Percentiles rank a stretch among this genome's conserved stretches.
phyloP scores from a whole-genome alignment of 2,797 vertebrate genomes.

The Mycteria americana region DNA sequence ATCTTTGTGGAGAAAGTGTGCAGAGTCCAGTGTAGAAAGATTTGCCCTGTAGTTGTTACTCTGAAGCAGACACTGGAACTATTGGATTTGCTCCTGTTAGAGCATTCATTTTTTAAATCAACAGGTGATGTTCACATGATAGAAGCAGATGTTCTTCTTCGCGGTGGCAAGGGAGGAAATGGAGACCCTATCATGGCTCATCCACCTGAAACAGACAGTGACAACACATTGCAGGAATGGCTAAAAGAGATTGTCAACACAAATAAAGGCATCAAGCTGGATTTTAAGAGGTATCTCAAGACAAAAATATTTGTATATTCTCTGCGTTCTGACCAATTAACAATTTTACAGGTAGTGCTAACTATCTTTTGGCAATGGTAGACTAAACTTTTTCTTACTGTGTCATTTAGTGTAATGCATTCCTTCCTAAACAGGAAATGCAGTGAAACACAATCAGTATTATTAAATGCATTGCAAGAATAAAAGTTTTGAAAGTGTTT shows the following conservation, averaged over 20 bases:
- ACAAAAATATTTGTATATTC: neutral
- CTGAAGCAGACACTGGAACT: neutral
- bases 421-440: neutral
- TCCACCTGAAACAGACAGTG: constrained; percentile 86
- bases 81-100: neutral
- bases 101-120: neutral
- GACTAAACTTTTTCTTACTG: neutral
- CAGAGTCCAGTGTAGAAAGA: neutral
- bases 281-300: constrained; percentile 89
- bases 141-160: constrained; percentile 88
- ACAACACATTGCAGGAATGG: constrained; percentile 88
- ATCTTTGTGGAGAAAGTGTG: neutral
- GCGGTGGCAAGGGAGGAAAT: constrained; percentile 63
- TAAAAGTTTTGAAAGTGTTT: neutral
- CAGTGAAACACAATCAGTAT: too few species aligned
- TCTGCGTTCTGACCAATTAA: neutral
- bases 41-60: neutral
- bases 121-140: constrained; percentile 88
- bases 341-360: neutral
- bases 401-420: neutral
- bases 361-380: neutral
- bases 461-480: neutral
- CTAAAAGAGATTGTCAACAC: constrained; percentile 74
- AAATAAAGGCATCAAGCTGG: constrained; percentile 90
- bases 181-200: constrained; percentile 90